Percentiles rank a stretch among this genome's conserved stretches.
Evolutionary conservation across 2,888 invertebrate genomes (phyloP).

Genomic region (Xestia sexstrigata): DNA sequence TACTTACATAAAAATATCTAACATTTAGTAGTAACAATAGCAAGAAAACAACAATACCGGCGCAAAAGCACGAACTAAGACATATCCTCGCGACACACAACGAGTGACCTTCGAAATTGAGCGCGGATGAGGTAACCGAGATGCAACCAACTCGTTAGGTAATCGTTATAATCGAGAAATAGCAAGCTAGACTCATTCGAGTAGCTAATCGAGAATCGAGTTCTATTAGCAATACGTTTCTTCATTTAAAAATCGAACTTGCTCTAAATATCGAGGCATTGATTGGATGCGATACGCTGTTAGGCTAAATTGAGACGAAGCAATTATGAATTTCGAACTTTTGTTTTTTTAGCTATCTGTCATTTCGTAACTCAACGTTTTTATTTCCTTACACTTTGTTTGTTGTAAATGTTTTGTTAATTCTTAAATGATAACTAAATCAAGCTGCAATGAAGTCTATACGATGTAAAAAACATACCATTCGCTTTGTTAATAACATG

Average conservation of each 20-base stretch:
- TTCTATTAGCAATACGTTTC: slow-evolving; percentile 57
- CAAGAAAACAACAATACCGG: slow-evolving; percentile 6
- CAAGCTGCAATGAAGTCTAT: neutral
- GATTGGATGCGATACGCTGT: slow-evolving; percentile 53
- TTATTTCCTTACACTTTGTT: slow-evolving; percentile 3
- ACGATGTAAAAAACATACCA: neutral
- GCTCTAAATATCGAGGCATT: slow-evolving; percentile 50
- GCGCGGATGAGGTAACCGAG: slow-evolving; percentile 75
- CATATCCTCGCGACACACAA: slow-evolving; percentile 44
- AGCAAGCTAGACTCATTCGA: slow-evolving; percentile 69
- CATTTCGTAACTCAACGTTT: slow-evolving; percentile 18
- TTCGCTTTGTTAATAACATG: slow-evolving; percentile 18
- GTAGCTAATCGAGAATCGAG: slow-evolving; percentile 65
- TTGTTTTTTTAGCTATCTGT: neutral
- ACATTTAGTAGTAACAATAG: neutral
- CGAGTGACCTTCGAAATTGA: slow-evolving; percentile 71
- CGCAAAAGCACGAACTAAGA: slow-evolving; percentile 38
- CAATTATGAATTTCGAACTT: slow-evolving; percentile 39
- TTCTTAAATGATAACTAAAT: slow-evolving; percentile 13
- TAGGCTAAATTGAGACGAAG: slow-evolving; percentile 41
- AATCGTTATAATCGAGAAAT: slow-evolving; percentile 71
- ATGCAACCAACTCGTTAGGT: slow-evolving; percentile 75
- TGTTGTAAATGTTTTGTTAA: slow-evolving; percentile 11
- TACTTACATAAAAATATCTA: neutral
- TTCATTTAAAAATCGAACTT: slow-evolving; percentile 58